Evolutionary conservation across 2,888 invertebrate genomes (phyloP).

Genomic region (Tholera decimalis): DNA sequence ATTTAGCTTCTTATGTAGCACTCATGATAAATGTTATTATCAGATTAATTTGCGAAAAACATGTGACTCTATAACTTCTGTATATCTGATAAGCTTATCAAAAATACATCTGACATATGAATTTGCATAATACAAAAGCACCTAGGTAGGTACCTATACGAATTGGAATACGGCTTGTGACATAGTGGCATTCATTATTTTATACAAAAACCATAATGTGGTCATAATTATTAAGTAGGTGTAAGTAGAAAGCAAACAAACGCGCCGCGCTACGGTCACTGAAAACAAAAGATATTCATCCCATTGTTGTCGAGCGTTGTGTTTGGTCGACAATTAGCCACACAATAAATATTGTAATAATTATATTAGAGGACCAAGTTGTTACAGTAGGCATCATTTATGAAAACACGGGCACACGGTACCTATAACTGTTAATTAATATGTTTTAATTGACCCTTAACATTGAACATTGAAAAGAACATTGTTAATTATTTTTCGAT

Average conservation of each 20-base stretch:
- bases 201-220: constrained; percentile 10
- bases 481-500: no score
- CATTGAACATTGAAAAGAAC: no score
- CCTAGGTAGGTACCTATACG: neutral
- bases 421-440: no score
- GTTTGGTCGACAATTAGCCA: constrained; percentile 68
- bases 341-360: constrained; percentile 64
- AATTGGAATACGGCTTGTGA: constrained; percentile 3
- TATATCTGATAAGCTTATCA: constrained; percentile 43
- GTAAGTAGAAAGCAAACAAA: constrained; percentile 60
- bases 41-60: constrained; percentile 67
- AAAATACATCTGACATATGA: constrained; percentile 29
- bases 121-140: constrained; percentile 47
- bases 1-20: constrained; percentile 58
- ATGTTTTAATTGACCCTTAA: no score
- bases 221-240: constrained; percentile 30
- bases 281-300: constrained; percentile 69
- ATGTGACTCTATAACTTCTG: constrained; percentile 62
- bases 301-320: constrained; percentile 66
- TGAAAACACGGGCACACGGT: constrained; percentile 28
- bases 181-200: neutral
- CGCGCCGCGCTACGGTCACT: constrained; percentile 41
- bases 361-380: constrained; percentile 34
- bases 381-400: constrained; percentile 31
- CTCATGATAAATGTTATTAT: constrained; percentile 62